A percentile compares a stretch with the other conserved stretches of the same genome.
Conservation (phyloP, 2,797 vertebrate species). For the Emys orbicularis region DNA sequence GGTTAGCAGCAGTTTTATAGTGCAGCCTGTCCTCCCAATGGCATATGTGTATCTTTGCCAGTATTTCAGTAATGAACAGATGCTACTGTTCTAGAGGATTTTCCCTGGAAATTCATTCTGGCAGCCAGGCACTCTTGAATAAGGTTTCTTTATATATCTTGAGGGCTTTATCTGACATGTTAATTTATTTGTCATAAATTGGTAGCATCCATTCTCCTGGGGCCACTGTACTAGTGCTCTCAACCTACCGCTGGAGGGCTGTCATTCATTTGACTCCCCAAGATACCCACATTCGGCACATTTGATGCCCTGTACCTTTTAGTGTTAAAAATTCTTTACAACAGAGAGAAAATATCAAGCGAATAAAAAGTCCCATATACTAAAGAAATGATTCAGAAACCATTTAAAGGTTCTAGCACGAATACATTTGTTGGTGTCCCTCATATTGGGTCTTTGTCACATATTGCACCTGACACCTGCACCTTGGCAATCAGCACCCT, state of each 20-base stretch:
- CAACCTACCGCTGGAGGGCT: neutral
- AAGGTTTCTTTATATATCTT: neutral
- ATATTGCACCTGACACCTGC: neutral
- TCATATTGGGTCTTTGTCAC: neutral
- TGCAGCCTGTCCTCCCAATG: neutral
- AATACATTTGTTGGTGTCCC: neutral
- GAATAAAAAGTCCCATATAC: neutral
- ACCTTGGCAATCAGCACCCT: neutral
- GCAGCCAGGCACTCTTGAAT: neutral
- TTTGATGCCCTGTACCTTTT: neutral
- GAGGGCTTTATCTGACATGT: neutral
- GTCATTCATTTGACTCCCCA: neutral
- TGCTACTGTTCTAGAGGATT: neutral
- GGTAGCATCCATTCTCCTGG: neutral
- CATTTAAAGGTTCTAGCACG: neutral
- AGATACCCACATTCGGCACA: neutral
- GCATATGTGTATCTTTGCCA: neutral
- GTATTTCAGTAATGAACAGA: neutral
- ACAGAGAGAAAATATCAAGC: neutral
- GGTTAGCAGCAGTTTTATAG: neutral
- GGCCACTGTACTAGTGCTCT: neutral
- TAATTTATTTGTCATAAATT: neutral
- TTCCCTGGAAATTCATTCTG: neutral
- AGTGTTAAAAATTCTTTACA: neutral
- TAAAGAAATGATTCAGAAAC: rapidly evolving